phyloP scores from a whole-genome alignment of 2,113 vertebrate species.

The Athene noctua region DNA sequence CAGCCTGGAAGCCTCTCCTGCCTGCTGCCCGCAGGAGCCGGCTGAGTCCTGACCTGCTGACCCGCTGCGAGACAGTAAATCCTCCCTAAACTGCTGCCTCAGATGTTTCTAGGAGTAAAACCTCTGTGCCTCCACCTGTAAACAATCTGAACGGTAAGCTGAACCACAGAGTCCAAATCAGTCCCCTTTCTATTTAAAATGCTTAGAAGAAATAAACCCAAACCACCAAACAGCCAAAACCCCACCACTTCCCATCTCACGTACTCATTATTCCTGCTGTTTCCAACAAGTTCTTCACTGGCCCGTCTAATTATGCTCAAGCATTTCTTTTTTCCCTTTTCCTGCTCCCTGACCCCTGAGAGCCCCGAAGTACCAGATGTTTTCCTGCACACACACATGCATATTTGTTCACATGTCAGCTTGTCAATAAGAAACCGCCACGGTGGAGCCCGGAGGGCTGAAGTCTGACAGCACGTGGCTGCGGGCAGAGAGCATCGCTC shows the following conservation, averaged over 20 bases:
- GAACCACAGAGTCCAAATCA: background rate
- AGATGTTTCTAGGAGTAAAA: background rate
- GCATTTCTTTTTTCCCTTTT: no score
- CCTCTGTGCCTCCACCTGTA: background rate
- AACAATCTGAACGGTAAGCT: background rate
- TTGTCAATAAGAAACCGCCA: accelerated
- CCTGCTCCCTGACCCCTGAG: background rate
- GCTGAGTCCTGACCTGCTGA: background rate
- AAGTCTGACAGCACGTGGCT: accelerated
- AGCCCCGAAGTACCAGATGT: background rate
- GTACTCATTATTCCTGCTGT: background rate
- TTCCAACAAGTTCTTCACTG: background rate
- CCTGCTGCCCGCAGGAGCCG: background rate
- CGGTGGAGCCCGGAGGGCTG: accelerated
- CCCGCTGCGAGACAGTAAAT: accelerated
- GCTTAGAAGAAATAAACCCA: background rate
- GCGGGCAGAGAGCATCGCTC: background rate
- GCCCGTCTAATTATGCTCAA: background rate
- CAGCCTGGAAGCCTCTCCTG: background rate
- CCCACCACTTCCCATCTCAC: accelerated
- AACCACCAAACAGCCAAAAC: background rate
- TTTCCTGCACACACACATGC: background rate
- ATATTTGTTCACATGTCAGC: background rate
- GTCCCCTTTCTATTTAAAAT: background rate
- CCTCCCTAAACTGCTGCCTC: background rate